Percentiles rank a stretch among this genome's conserved stretches.
Conservation (phyloP, 2,113 vertebrate species). For the Hepsetus odoe region DNA sequence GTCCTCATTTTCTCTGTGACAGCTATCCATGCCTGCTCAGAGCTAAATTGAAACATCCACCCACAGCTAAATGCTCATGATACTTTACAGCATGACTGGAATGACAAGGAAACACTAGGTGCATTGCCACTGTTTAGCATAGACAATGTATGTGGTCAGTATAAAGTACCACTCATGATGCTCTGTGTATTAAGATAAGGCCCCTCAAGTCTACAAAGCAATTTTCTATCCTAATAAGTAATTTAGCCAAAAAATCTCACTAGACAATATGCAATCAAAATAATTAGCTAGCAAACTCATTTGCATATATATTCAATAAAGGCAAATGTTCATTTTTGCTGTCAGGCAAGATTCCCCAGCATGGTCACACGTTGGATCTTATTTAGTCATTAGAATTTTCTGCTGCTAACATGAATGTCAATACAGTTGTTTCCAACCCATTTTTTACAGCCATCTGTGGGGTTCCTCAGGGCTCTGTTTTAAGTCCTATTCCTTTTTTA, state of each 20-base stretch:
- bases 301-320: neutral
- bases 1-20: slow-evolving; percentile 26
- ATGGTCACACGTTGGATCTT: neutral
- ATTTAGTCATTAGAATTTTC: neutral
- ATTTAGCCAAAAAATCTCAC: neutral
- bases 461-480: neutral
- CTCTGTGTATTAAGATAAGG: neutral
- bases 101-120: neutral
- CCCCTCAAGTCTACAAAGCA: neutral
- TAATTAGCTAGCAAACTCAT: neutral
- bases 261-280: neutral
- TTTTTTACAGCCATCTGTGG: neutral
- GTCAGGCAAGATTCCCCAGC: neutral
- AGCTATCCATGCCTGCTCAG: slow-evolving; percentile 23
- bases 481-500: neutral
- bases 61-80: slow-evolving; percentile 25
- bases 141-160: neutral
- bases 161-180: neutral
- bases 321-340: neutral
- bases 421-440: neutral
- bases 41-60: slow-evolving; percentile 27
- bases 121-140: neutral
- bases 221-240: neutral
- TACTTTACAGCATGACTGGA: slow-evolving; percentile 1
- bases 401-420: neutral